These are phyloP conservation scores for Isotomurus palustris DNA, from an alignment of 2,888 invertebrate genomes.

Conservation along the genomic window DNA sequence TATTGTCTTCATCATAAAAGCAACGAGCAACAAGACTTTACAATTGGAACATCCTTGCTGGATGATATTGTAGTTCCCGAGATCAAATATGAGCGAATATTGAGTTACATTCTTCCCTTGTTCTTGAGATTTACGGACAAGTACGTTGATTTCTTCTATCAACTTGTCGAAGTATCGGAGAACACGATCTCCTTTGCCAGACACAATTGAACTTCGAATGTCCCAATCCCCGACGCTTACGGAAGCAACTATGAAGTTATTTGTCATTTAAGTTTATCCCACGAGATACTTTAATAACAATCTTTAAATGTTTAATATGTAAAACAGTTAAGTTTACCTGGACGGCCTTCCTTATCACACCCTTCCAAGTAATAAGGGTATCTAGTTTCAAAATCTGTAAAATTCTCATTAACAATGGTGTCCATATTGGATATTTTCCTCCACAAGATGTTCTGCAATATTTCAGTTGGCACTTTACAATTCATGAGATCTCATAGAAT, in stretches of 20 bases:
- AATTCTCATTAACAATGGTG: background rate
- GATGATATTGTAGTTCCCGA: conserved; percentile 24
- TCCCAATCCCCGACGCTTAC: conserved; percentile 6
- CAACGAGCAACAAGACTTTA: no score
- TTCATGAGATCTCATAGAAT: background rate
- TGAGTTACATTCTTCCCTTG: conserved; percentile 15
- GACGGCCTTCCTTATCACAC: background rate
- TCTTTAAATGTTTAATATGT: background rate
- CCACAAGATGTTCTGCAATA: background rate
- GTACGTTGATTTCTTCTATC: background rate
- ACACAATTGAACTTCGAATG: conserved; percentile 1
- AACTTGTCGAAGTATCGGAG: background rate
- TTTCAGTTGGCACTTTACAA: background rate
- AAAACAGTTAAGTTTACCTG: background rate
- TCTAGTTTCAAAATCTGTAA: background rate
- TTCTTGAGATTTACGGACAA: background rate
- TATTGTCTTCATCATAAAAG: no score
- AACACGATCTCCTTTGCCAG: background rate
- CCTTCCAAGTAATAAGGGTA: conserved; percentile 3
- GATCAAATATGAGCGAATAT: conserved; percentile 18
- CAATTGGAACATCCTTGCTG: conserved; percentile 25
- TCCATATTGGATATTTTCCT: background rate
- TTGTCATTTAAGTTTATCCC: background rate
- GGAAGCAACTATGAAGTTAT: background rate
- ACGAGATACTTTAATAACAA: background rate